These are phyloP conservation scores for Bettongia penicillata DNA, from an alignment of 2,113 vertebrate genomes.

Conservation along the genomic window DNA sequence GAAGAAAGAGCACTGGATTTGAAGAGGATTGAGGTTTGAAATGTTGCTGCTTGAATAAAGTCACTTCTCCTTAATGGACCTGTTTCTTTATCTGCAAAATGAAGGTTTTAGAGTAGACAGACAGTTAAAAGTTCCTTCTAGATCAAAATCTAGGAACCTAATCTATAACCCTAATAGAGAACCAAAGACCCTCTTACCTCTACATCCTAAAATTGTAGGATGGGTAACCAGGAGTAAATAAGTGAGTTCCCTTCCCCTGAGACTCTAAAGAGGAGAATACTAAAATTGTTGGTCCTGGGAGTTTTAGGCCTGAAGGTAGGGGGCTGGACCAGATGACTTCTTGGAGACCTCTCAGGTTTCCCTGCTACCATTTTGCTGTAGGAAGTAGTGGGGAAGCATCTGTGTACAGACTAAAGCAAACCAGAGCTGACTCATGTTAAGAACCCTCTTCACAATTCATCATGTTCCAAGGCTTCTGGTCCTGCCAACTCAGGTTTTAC, in stretches of 20 bases:
- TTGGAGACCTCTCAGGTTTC: not conserved
- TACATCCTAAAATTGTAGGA: not conserved
- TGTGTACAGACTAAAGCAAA: not conserved
- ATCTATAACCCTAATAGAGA: not conserved
- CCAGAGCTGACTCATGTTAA: not conserved
- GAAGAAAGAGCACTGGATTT: not conserved
- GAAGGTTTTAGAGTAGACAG: not conserved
- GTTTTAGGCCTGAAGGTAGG: not conserved
- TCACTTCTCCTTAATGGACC: not conserved
- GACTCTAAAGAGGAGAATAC: not conserved
- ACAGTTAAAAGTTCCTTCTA: not conserved
- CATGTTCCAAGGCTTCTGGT: not conserved
- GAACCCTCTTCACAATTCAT: not conserved
- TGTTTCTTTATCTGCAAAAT: not conserved
- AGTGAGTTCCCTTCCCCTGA: not conserved
- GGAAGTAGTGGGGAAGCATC: not conserved
- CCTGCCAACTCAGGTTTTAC: accelerated
- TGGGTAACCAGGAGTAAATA: not conserved
- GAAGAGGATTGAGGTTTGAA: not conserved
- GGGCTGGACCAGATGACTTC: not conserved
- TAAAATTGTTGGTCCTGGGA: not conserved
- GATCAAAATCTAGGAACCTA: not conserved
- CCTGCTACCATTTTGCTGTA: not conserved
- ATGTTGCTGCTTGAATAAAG: not conserved
- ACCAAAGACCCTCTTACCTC: not conserved